Evolutionary conservation across 2,888 invertebrate genomes (phyloP).

Genomic region (Pardosa pseudoannulata): DNA sequence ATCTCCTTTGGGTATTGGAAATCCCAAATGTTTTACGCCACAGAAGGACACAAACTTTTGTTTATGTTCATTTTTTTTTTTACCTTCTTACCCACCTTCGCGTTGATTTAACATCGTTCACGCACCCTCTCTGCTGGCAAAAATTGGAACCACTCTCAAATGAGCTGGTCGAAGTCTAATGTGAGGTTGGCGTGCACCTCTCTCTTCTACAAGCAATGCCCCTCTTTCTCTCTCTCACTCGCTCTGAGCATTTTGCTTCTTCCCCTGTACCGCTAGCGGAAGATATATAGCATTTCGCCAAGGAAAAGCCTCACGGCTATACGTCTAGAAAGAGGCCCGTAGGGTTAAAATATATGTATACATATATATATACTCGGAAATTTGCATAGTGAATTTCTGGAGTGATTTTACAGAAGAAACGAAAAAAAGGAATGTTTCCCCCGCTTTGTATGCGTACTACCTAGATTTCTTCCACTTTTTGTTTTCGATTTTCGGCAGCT

Average conservation of each 20-base stretch:
- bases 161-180: constrained; percentile 40
- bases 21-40: too few species aligned
- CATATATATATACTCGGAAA: constrained; percentile 1
- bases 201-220: too few species aligned
- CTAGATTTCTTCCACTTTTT: neutral
- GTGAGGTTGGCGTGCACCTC: constrained; percentile 57
- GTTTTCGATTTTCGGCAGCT: constrained; percentile 12
- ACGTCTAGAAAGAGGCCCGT: constrained; percentile 1
- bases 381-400: constrained; percentile 54
- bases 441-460: neutral
- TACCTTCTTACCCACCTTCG: too few species aligned
- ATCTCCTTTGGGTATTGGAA: too few species aligned
- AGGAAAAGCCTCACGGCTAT: constrained; percentile 37
- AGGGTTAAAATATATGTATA: neutral
- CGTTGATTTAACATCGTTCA: neutral
- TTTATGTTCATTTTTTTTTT: too few species aligned
- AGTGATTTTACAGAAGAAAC: constrained; percentile 43
- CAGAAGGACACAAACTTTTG: too few species aligned
- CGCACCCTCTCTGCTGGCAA: neutral
- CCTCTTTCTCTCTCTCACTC: neutral
- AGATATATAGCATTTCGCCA: constrained; percentile 45
- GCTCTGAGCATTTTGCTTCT: neutral
- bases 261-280: constrained; percentile 12
- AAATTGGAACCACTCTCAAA: neutral
- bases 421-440: neutral